These are phyloP conservation scores for Panopea generosa DNA, from an alignment of 2,888 invertebrate species.

Conservation along the genomic window DNA sequence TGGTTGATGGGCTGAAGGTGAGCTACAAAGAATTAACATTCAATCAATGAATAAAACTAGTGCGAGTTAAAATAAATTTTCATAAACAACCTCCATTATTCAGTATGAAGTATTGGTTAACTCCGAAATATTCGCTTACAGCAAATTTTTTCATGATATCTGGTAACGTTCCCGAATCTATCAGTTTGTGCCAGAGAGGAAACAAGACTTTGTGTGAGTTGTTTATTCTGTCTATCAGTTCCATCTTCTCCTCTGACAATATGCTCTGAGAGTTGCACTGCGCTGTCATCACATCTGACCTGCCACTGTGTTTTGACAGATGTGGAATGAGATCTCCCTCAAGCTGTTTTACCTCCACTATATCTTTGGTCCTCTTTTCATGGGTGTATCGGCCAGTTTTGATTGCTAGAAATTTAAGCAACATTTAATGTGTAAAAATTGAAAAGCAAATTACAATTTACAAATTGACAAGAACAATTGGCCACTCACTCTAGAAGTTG, in stretches of 20 bases:
- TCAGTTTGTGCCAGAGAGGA: constrained; percentile 36
- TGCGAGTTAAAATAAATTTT: no score
- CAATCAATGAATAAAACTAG: no score
- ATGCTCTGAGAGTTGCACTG: neutral
- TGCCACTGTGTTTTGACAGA: neutral
- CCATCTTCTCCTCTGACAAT: constrained; percentile 28
- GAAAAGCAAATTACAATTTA: neutral
- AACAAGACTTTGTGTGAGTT: constrained; percentile 54
- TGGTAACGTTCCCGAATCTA: constrained; percentile 34
- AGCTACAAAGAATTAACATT: no score
- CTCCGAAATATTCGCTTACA: no score
- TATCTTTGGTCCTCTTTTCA: constrained; percentile 81
- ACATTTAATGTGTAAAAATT: neutral
- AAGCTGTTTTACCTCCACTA: constrained; percentile 79
- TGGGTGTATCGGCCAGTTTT: constrained; percentile 83
- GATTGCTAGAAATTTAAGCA: constrained; percentile 76
- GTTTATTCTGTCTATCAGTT: constrained; percentile 41
- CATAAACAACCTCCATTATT: no score
- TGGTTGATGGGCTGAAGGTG: no score
- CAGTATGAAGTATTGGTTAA: no score
- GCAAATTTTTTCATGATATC: constrained; percentile 33
- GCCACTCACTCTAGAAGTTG: no score
- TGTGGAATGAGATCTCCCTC: constrained; percentile 21
- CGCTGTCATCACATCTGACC: constrained; percentile 1
- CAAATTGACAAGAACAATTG: neutral